Evolutionary conservation across 2,888 invertebrate genomes (phyloP).

Genomic region (Hirtodrosophila trivittata): DNA sequence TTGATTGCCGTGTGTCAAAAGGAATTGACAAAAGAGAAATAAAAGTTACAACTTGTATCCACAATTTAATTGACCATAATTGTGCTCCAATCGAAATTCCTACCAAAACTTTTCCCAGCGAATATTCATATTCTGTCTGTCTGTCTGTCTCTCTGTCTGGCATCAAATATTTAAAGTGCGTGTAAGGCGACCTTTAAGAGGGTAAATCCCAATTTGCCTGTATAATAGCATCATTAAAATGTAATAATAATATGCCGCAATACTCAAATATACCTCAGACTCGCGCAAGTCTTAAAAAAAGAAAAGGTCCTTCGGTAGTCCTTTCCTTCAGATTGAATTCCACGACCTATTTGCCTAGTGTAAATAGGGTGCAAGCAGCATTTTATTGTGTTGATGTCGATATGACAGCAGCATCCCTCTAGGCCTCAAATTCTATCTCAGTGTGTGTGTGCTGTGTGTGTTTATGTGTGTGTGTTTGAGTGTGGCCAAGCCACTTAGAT

Average conservation of each 20-base stretch:
- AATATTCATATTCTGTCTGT: no score
- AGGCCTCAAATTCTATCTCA: not conserved
- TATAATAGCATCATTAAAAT: constrained; percentile 43
- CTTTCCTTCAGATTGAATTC: constrained; percentile 10
- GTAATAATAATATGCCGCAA: constrained; percentile 40
- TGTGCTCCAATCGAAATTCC: no score
- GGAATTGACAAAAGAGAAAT: no score
- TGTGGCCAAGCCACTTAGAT: not conserved
- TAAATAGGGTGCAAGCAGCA: constrained; percentile 17
- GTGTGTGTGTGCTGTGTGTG: no score
- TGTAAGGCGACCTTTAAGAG: no score
- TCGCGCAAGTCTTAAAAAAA: not conserved
- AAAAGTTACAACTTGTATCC: no score
- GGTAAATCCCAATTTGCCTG: constrained; percentile 8
- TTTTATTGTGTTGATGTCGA: constrained; percentile 13
- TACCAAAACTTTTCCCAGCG: no score
- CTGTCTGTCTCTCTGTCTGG: no score
- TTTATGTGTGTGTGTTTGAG: no score
- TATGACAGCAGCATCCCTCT: not conserved
- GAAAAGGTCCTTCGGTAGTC: constrained; percentile 5
- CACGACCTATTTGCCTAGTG: constrained; percentile 3
- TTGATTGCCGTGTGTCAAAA: no score
- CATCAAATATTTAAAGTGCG: no score
- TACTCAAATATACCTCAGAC: constrained; percentile 6
- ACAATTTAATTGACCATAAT: no score